phyloP scores from a whole-genome alignment of 2,888 invertebrate genomes.

The Eilema griseolum region DNA sequence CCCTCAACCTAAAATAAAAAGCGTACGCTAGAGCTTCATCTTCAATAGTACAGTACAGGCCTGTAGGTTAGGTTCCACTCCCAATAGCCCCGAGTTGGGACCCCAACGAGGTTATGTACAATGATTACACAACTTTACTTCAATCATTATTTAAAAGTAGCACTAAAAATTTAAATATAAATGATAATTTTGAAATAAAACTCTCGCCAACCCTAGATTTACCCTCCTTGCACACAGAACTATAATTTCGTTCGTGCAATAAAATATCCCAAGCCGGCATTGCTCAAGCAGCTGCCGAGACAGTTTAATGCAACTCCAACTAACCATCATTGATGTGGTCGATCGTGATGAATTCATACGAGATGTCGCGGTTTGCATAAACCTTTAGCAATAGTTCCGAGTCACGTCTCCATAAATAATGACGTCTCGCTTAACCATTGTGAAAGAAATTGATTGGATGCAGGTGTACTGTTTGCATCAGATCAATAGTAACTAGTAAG shows the following conservation, averaged over 20 bases:
- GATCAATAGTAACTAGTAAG: too few relatives aligned
- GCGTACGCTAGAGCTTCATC: neutral
- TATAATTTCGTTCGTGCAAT: slow-evolving; percentile 73
- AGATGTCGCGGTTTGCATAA: slow-evolving; percentile 67
- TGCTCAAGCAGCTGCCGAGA: slow-evolving; percentile 70
- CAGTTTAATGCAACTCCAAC: slow-evolving; percentile 55
- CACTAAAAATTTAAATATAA: too few relatives aligned
- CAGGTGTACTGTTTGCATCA: too few relatives aligned
- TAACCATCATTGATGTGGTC: slow-evolving; percentile 72
- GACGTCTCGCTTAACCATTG: slow-evolving; percentile 63
- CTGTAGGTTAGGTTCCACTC: neutral
- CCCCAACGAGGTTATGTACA: too few relatives aligned
- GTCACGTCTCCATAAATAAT: slow-evolving; percentile 75
- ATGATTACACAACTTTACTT: too few relatives aligned
- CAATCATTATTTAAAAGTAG: too few relatives aligned
- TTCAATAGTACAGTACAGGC: neutral
- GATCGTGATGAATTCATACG: slow-evolving; percentile 76
- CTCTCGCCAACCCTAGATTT: slow-evolving; percentile 9
- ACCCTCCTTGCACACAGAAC: slow-evolving; percentile 56
- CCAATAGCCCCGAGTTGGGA: neutral
- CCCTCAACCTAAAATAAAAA: too few relatives aligned
- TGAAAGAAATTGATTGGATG: slow-evolving; percentile 63
- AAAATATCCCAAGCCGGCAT: slow-evolving; percentile 73
- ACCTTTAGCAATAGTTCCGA: slow-evolving; percentile 71
- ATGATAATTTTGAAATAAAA: neutral